Evolutionary conservation across 1,140 invertebrate species (phyloP).

Genomic region (Popillia japonica): DNA sequence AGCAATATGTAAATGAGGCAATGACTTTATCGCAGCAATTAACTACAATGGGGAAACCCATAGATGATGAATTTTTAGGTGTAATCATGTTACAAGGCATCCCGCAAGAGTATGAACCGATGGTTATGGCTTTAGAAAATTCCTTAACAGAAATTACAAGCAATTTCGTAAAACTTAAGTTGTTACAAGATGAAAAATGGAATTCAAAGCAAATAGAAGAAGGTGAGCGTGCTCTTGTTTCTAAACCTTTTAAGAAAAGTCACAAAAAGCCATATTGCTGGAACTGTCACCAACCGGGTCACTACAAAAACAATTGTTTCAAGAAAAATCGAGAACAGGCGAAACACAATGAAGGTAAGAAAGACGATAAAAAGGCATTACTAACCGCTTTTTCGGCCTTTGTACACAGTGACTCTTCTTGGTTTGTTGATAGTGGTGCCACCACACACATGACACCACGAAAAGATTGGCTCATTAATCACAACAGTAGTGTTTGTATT

Average conservation of each 20-base stretch:
- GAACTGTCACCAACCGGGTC: slow-evolving; percentile 44
- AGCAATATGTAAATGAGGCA: slow-evolving; percentile 38
- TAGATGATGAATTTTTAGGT: slow-evolving; percentile 51
- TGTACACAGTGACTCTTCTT: slow-evolving; percentile 49
- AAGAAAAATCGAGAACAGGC: slow-evolving; percentile 15
- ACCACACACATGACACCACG: slow-evolving; percentile 51
- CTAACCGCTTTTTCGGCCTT: slow-evolving; percentile 48
- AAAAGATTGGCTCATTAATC: slow-evolving; percentile 40
- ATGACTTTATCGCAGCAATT: slow-evolving; percentile 38
- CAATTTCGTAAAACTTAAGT: slow-evolving; percentile 55
- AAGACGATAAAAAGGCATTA: slow-evolving; percentile 46
- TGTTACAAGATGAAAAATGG: slow-evolving; percentile 54
- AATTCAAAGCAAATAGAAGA: slow-evolving; percentile 41
- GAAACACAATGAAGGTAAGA: slow-evolving; percentile 40
- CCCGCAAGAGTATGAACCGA: slow-evolving; percentile 52
- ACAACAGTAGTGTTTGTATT: background rate
- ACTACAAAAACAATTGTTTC: slow-evolving; percentile 43
- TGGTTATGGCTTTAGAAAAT: slow-evolving; percentile 57
- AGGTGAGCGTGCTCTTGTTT: slow-evolving; percentile 23
- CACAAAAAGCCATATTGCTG: slow-evolving; percentile 44
- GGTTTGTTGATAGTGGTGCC: slow-evolving; percentile 54
- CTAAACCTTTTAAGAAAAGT: slow-evolving; percentile 24
- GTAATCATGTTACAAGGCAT: slow-evolving; percentile 51
- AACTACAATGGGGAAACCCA: slow-evolving; percentile 44
- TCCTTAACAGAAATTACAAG: slow-evolving; percentile 50